Evolutionary conservation across 2,113 vertebrate genomes (phyloP).

Genomic region (Prochilodus magdalenae): DNA sequence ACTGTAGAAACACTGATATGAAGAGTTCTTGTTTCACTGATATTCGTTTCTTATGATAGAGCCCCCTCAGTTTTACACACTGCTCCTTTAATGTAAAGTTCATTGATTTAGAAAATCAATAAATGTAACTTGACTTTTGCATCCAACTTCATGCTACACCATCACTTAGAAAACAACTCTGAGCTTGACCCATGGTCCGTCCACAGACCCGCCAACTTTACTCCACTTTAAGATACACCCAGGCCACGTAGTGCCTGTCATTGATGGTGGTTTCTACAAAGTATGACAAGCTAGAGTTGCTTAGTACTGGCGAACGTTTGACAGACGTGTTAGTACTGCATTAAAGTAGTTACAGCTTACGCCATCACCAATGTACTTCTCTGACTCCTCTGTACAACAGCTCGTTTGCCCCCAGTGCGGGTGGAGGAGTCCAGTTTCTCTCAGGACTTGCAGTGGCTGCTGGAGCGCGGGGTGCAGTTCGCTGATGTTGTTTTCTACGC

Average conservation of each 20-base stretch:
- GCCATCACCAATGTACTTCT: background rate
- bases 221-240: background rate
- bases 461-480: slow-evolving; percentile 88
- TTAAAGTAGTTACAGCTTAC: background rate
- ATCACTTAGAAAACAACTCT: no score
- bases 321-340: no score
- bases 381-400: slow-evolving; percentile 64
- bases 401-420: slow-evolving; percentile 89
- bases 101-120: no score
- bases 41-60: no score
- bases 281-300: no score
- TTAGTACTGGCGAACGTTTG: no score
- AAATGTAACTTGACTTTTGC: background rate
- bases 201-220: background rate
- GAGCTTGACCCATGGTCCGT: background rate
- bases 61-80: no score
- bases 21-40: no score
- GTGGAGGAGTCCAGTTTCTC: slow-evolving; percentile 90
- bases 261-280: background rate
- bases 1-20: no score
- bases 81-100: no score
- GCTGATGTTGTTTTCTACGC: slow-evolving; percentile 90
- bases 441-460: slow-evolving; percentile 87
- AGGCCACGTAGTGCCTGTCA: background rate
- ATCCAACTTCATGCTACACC: background rate